These are phyloP conservation scores for Balearica regulorum DNA, from an alignment of 2,797 vertebrate species.

Conservation along the genomic window DNA sequence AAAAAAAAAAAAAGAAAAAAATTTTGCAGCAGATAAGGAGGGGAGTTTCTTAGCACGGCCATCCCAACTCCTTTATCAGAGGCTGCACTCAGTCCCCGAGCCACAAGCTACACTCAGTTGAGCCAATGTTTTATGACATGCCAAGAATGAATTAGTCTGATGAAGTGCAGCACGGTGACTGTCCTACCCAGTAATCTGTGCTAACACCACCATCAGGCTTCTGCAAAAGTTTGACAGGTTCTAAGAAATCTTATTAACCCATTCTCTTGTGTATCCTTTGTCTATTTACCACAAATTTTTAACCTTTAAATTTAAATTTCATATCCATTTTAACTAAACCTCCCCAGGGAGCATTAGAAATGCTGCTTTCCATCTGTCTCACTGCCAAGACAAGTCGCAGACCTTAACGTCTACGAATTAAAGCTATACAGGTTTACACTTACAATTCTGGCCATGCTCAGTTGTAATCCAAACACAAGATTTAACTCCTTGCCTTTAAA, in stretches of 20 bases:
- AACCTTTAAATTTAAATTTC: no score
- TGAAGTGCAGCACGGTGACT: background rate
- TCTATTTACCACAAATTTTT: no score
- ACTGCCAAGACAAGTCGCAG: background rate
- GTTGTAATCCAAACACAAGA: constrained; percentile 94
- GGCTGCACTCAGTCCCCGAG: background rate
- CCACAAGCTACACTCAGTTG: background rate
- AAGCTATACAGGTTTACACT: constrained; percentile 20
- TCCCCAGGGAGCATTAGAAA: background rate
- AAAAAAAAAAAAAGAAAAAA: background rate
- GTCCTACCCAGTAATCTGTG: background rate
- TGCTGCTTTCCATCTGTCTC: background rate
- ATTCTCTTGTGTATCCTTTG: background rate
- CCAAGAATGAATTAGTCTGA: background rate
- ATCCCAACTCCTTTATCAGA: background rate
- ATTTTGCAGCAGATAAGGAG: background rate
- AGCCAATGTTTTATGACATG: background rate
- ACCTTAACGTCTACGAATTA: background rate
- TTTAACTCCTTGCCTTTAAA: constrained; percentile 98
- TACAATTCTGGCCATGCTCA: constrained; percentile 97
- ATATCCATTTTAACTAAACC: background rate
- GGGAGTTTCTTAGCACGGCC: background rate
- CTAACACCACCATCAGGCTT: background rate
- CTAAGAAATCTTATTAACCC: background rate
- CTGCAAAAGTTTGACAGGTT: background rate